Conservation (phyloP, 2,888 invertebrate species). For the Stenolophus ochropezus region DNA sequence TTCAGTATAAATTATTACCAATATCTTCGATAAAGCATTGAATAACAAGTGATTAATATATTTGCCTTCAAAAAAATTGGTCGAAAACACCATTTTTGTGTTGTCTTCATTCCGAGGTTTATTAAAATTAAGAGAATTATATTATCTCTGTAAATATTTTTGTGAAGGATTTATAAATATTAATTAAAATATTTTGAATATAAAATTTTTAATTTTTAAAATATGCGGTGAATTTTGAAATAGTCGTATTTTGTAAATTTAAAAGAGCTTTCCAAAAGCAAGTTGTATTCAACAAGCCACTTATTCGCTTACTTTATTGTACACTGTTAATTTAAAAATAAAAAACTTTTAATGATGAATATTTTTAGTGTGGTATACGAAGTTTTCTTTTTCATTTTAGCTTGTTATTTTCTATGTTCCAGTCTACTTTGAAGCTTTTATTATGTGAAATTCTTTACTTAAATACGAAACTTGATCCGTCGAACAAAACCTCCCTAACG, state of each 20-base stretch:
- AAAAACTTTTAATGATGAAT: constrained; percentile 36
- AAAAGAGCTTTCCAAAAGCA: background rate
- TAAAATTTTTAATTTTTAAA: no score
- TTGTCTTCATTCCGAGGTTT: no score
- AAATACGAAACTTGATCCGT: constrained; percentile 16
- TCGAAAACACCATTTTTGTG: no score
- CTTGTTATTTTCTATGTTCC: constrained; percentile 20
- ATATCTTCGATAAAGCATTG: no score
- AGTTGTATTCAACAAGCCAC: background rate
- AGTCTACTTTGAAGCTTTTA: constrained; percentile 10
- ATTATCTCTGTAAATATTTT: no score
- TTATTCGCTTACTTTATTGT: constrained; percentile 27
- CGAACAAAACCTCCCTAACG: background rate
- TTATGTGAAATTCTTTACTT: background rate
- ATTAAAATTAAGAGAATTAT: no score
- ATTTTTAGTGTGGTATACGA: constrained; percentile 2
- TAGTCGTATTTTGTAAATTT: background rate
- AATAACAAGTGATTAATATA: no score
- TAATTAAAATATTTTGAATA: no score
- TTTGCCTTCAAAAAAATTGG: no score
- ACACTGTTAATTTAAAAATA: constrained; percentile 29
- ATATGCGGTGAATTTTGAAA: background rate
- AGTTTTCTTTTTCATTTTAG: constrained; percentile 32
- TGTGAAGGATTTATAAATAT: no score
- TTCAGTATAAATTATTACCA: no score